These are phyloP conservation scores for Pentamera pediparva DNA, from an alignment of 53 echinoderm and acorn worm genomes.

Conservation along the genomic window DNA sequence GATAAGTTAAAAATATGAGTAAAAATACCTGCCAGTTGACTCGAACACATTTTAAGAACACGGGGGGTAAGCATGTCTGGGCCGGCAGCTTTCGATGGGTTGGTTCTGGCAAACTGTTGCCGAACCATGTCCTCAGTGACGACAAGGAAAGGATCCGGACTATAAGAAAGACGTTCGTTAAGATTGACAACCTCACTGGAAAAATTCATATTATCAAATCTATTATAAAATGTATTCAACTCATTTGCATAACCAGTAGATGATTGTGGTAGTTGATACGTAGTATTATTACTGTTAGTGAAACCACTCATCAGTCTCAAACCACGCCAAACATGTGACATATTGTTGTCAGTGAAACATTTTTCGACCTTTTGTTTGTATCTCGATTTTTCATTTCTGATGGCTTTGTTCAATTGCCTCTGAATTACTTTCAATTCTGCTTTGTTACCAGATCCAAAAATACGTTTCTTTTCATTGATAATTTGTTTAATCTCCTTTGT, in stretches of 20 bases:
- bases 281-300: not conserved
- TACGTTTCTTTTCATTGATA: constrained; percentile 10
- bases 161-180: no score
- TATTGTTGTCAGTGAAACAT: not conserved
- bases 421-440: not conserved
- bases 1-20: not conserved
- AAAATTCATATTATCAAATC: constrained; percentile 1
- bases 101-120: no score
- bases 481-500: constrained; percentile 17
- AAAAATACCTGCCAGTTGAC: no score
- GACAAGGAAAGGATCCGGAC: not conserved
- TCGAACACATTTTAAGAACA: constrained; percentile 8
- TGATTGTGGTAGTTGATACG: not conserved
- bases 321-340: no score
- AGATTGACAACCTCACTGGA: not conserved
- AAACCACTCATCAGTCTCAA: constrained; percentile 27
- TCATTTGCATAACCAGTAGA: not conserved
- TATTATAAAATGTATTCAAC: constrained; percentile 25
- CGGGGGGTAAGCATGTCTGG: no score
- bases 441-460: not conserved
- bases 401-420: not conserved
- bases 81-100: no score
- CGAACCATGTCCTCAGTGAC: not conserved
- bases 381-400: constrained; percentile 7
- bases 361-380: constrained; percentile 1